Conservation (phyloP, 2,888 invertebrate genomes). For the Nasonia oneida region DNA sequence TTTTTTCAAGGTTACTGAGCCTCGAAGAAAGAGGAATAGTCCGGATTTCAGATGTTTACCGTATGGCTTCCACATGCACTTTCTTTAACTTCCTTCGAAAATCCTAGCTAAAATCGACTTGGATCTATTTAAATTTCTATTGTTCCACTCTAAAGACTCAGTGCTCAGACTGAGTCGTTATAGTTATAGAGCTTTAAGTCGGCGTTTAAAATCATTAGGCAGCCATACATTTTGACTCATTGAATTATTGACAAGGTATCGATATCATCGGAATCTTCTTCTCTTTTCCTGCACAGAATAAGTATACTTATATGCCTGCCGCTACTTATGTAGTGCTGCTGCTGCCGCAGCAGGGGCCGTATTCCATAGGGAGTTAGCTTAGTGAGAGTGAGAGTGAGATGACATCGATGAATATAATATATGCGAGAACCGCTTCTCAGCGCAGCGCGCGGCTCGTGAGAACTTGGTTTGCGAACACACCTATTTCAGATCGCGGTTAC, state of each 20-base stretch:
- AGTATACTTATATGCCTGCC: too few species aligned
- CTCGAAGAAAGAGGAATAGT: not conserved
- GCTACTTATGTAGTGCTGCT: too few species aligned
- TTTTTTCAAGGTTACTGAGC: conserved; percentile 17
- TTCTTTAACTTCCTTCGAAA: not conserved
- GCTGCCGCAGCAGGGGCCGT: too few species aligned
- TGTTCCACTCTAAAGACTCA: not conserved
- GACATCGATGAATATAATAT: too few species aligned
- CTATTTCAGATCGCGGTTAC: too few species aligned
- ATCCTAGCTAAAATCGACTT: not conserved
- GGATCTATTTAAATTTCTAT: not conserved
- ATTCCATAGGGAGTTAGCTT: too few species aligned
- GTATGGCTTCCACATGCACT: conserved; percentile 21
- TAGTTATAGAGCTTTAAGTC: not conserved
- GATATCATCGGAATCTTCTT: not conserved
- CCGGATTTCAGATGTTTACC: not conserved
- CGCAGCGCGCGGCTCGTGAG: too few species aligned
- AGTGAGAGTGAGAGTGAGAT: too few species aligned
- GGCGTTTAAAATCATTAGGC: not conserved
- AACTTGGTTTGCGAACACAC: too few species aligned
- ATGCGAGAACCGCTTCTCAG: too few species aligned
- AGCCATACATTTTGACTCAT: not conserved
- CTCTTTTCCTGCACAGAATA: too few species aligned
- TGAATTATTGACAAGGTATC: conserved; percentile 17
- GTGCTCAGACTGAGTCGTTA: not conserved